A percentile compares a stretch with the other conserved stretches of the same genome.
phyloP scores from a whole-genome alignment of 1,140 invertebrate genomes.

The Drosophila sturtevanti region DNA sequence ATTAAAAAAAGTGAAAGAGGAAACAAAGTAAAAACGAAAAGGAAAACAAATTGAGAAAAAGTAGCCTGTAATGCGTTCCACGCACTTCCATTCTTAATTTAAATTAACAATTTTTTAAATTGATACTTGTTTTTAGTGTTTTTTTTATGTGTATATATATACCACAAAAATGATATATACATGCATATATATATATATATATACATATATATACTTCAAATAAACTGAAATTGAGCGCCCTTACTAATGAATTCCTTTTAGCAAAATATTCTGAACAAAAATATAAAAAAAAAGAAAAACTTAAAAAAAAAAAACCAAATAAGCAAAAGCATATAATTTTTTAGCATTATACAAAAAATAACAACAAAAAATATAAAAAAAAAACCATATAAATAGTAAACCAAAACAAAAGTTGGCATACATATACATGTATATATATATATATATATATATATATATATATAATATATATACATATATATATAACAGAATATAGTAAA shows the following conservation, averaged over 20 bases:
- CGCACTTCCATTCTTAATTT: constrained; percentile 79
- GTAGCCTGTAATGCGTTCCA: constrained; percentile 73
- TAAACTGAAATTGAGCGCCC: constrained; percentile 76
- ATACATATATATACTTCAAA: constrained; percentile 56
- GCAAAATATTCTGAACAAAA: constrained; percentile 69
- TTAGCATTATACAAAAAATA: constrained; percentile 77
- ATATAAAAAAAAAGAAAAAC: constrained; percentile 35
- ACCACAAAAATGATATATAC: constrained; percentile 17
- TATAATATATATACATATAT: constrained; percentile 60
- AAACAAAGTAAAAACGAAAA: constrained; percentile 29
- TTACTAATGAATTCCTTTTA: constrained; percentile 79
- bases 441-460: constrained; percentile 47
- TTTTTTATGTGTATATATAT: constrained; percentile 26
- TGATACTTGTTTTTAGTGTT: constrained; percentile 1
- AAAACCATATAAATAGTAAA: constrained; percentile 45
- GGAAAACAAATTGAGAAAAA: constrained; percentile 67
- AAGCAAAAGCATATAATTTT: constrained; percentile 77
- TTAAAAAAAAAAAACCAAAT: constrained; percentile 42
- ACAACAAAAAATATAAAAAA: constrained; percentile 42
- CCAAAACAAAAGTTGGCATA: constrained; percentile 40
- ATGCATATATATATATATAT: constrained; percentile 23
- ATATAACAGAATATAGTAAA: constrained; percentile 57
- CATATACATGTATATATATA: constrained; percentile 10
- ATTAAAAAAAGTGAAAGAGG: constrained; percentile 34
- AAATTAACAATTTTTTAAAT: constrained; percentile 1